Base-by-base conservation (phyloP, 2,888 invertebrate genomes). In the Drosophila affinis region DNA sequence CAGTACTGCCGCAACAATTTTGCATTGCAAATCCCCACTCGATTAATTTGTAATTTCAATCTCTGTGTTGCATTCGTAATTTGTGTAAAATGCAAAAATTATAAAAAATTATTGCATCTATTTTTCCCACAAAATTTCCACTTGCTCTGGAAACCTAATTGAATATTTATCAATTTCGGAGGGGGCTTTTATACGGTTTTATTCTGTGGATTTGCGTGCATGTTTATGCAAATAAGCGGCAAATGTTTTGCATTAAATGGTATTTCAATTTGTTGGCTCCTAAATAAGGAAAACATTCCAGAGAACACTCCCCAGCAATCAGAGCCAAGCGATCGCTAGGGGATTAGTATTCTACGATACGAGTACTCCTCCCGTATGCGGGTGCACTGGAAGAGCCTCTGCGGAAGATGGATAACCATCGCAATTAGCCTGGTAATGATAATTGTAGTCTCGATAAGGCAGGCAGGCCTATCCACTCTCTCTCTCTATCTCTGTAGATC, bases 91-190 rank as follows among this genome's bases (percentile, higher is more conserved):
- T 55, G 55, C 49, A 14, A 32, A 67, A 48, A 47, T 48, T 14
- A 47, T 24, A 39, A 45, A 29, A 60, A 60, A 18, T 76, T 72
- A 72, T 72, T 79, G 79, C 61, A 52, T 62, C 51, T 63, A 69
- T 73, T 84, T 68, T 70, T 64, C 72, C 71, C 75, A 12, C 34
- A 34, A 9, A 29, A 34, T 34, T 73, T 54, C 46, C 68, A 62
- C 68, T 53, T 60, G 46, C 51, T 27, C 34, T 29, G 65, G 62
- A 61, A 68, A 75, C 54, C 51, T 82, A 83, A 83, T 83, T 79
- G 83, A 83, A 87, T 87, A 88, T 87, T 88, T 88, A 83, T 83
- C 86, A 85, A 82, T 68, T 51, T 39, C 14, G 0, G 6, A 2
- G 12, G 34, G 12, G 2, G 27, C 4, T 10, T 32, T 32, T 32